A percentile compares a stretch with the other conserved stretches of the same genome.
Evolutionary conservation across 2,888 invertebrate genomes (phyloP).

Genomic region (Sarcophaga rosellei): DNA sequence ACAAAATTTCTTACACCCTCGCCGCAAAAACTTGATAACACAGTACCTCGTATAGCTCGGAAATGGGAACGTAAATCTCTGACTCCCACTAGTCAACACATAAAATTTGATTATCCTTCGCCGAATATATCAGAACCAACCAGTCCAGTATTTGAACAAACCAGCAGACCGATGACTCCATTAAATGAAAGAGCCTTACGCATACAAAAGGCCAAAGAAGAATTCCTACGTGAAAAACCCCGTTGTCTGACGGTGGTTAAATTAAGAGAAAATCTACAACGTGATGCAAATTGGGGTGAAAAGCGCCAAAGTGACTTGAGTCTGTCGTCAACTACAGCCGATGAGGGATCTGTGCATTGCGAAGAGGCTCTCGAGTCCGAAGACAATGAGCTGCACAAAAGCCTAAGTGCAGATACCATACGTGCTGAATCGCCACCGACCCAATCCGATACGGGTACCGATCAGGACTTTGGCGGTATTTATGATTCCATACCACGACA

Average conservation of each 20-base stretch:
- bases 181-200: conserved; percentile 83
- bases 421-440: conserved; percentile 73
- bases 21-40: conserved; percentile 78
- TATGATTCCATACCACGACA: conserved; percentile 83
- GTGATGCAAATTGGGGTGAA: conserved; percentile 69
- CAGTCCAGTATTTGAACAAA: conserved; percentile 70
- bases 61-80: conserved; percentile 77
- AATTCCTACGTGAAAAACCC: conserved; percentile 84
- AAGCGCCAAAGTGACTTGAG: conserved; percentile 84
- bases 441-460: conserved; percentile 73
- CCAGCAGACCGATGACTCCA: conserved; percentile 75
- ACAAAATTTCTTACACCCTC: conserved; percentile 72
- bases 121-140: conserved; percentile 71
- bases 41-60: conserved; percentile 78
- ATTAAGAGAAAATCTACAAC: conserved; percentile 68
- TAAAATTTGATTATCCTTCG: conserved; percentile 61
- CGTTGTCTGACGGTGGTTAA: conserved; percentile 71
- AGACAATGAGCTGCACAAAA: conserved; percentile 84
- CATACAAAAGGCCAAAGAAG: conserved; percentile 87
- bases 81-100: conserved; percentile 74
- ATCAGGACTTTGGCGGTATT: conserved; percentile 79
- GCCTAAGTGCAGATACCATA: conserved; percentile 90
- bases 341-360: conserved; percentile 48
- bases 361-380: conserved; percentile 33
- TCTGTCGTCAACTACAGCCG: conserved; percentile 82